Conservation (phyloP, 2,888 invertebrate genomes). For the Rhyacophila evoluta region DNA sequence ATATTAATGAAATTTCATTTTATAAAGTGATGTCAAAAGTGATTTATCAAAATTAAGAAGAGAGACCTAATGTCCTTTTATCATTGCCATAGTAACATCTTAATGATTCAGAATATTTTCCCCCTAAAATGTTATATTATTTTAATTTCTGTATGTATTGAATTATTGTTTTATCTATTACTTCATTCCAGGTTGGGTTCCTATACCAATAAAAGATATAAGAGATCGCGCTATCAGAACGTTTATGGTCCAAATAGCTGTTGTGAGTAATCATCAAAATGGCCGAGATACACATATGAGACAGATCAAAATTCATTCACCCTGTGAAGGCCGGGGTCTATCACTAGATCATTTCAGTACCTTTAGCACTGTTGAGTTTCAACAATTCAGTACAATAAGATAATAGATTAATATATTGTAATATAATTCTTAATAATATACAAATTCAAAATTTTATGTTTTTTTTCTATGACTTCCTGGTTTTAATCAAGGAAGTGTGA, state of each 20-base stretch:
- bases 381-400: constrained; percentile 85
- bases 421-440: background rate
- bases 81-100: too few species aligned
- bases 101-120: too few species aligned
- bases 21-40: too few species aligned
- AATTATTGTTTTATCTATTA: too few species aligned
- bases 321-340: constrained; percentile 75
- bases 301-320: constrained; percentile 96
- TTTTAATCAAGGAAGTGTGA: too few species aligned
- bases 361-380: constrained; percentile 85
- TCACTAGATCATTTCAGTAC: constrained; percentile 79
- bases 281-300: constrained; percentile 98
- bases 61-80: too few species aligned
- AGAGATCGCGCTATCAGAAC: constrained; percentile 90
- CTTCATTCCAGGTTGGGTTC: constrained; percentile 87
- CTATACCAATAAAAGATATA: constrained; percentile 90
- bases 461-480: too few species aligned
- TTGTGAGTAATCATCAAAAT: constrained; percentile 98
- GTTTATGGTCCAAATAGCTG: constrained; percentile 96
- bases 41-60: too few species aligned
- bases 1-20: too few species aligned
- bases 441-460: too few species aligned
- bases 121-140: too few species aligned
- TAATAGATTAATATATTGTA: constrained; percentile 64
- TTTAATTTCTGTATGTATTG: too few species aligned